Evolutionary conservation across 2,888 invertebrate species (phyloP), one percentile per base, ranked within the genome.

Genomic region (Caenorhabditis sp.): DNA sequence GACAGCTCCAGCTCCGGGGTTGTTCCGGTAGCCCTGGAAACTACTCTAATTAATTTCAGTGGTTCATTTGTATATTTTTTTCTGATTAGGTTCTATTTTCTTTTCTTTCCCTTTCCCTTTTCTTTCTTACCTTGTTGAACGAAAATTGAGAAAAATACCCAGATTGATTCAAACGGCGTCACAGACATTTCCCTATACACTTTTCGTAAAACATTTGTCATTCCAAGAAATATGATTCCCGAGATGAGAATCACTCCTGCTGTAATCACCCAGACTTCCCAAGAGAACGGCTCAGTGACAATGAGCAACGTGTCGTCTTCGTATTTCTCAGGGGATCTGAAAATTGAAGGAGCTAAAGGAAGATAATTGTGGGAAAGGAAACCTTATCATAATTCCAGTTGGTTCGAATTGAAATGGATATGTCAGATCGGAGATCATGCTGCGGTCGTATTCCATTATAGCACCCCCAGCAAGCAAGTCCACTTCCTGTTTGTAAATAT

Each of bases 341-440:
- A 64, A 64, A 65, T n/a, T n/a, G n/a, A 50, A 32, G 1, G 18
- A 37, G 50, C 15, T 28, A 9, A 4, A 32, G 5, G 9, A 32
- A 4, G 32, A 4, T 6, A 4, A 32, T 32, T 6, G 32, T 4
- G 18, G 8, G 9, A n/a, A 62, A 50, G 9, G 3, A 26, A 62
- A 78, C 82, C 81, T 74, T 18, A 86, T 85, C 79, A 86, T 71
- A 51, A 86, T 86, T 22, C 85, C 90, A n/a, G 90, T 88, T 8
- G 82, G 80, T 51, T 88, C 88, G 50, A 82, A 88, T 62, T 89
- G 84, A 58, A 90, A 89, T 0, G 89, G 89, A 69, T 86, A 88
- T 5, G 93, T 93, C 84, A 93, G 80, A 72, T 88, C 88, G 1
- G 87, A 79, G 24, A 87, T 85, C 1, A 84, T 47, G 60, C 86